phyloP scores from a whole-genome alignment of 2,888 invertebrate species.

The Cyclophora punctaria region DNA sequence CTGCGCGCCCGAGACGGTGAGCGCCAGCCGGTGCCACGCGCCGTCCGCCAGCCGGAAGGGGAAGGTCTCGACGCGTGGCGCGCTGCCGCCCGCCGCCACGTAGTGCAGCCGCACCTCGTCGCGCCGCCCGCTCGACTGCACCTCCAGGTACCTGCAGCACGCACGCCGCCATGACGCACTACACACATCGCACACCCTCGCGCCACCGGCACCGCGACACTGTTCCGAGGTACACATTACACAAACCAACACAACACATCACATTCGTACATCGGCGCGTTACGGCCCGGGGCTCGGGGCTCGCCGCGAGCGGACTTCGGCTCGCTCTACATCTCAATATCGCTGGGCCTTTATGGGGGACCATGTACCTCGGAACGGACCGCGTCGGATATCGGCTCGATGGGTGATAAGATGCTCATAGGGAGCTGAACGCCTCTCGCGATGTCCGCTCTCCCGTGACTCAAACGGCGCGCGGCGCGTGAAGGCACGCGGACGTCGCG shows the following conservation, averaged over 20 bases:
- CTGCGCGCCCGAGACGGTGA: constrained; percentile 88
- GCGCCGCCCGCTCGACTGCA: constrained; percentile 91
- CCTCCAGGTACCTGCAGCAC: constrained; percentile 85
- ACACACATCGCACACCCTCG: constrained; percentile 33
- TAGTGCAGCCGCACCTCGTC: constrained; percentile 91
- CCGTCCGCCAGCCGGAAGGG: constrained; percentile 91
- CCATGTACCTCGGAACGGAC: constrained; percentile 77
- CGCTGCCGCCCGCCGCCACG: constrained; percentile 77
- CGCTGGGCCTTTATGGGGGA: constrained; percentile 72
- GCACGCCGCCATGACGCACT: constrained; percentile 40
- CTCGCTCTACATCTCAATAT: constrained; percentile 76
- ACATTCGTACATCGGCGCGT: constrained; percentile 46
- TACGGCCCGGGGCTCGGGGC: constrained; percentile 26
- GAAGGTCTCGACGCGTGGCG: constrained; percentile 88
- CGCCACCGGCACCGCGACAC: constrained; percentile 49
- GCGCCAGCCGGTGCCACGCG: constrained; percentile 90
- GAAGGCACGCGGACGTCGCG: constrained; percentile 32
- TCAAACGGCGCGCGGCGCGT: constrained; percentile 22
- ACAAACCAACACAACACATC: constrained; percentile 65
- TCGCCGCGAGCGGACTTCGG: constrained; percentile 60
- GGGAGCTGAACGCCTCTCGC: constrained; percentile 43
- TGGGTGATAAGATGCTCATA: constrained; percentile 45
- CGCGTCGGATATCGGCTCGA: constrained; percentile 61
- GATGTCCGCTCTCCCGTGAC: constrained; percentile 26
- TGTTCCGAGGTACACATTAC: constrained; percentile 76